A percentile compares a stretch with the other conserved stretches of the same genome.
Evolutionary conservation across 92 coral and sea anemone genomes (phyloP).

Genomic region (Umimayanthus chanpuru): DNA sequence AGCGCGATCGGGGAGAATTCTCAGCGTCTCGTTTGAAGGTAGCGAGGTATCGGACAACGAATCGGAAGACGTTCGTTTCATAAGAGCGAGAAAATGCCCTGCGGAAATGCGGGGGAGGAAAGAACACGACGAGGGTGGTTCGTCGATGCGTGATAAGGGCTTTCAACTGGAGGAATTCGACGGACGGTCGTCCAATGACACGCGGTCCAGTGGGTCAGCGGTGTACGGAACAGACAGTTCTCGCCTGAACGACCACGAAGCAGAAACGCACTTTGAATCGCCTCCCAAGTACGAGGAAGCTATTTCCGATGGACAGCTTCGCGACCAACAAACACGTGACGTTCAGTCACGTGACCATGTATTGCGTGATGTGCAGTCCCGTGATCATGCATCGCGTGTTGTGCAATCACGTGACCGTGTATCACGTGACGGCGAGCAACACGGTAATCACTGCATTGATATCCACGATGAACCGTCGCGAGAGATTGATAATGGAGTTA

Average conservation of each 20-base stretch:
- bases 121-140: constrained; percentile 13
- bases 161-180: constrained; percentile 6
- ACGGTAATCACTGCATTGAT: neutral
- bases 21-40: constrained; percentile 37
- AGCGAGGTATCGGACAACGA: constrained; percentile 38
- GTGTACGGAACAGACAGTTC: neutral
- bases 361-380: neutral
- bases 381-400: neutral
- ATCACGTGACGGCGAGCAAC: neutral
- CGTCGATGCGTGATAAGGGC: constrained; percentile 39
- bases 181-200: neutral
- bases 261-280: constrained; percentile 7
- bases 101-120: constrained; percentile 3
- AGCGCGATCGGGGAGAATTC: neutral
- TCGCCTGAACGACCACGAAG: neutral
- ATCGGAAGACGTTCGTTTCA: constrained; percentile 6
- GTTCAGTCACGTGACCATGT: constrained; percentile 1
- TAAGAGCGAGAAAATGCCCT: constrained; percentile 29
- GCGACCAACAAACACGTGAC: constrained; percentile 5
- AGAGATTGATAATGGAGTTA: constrained; percentile 36
- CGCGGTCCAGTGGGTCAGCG: neutral
- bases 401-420: neutral
- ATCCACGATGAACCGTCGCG: neutral
- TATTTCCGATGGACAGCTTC: neutral
- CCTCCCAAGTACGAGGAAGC: constrained; percentile 45